Evolutionary conservation across 2,888 invertebrate genomes (phyloP).

Genomic region (Nebria brevicollis): DNA sequence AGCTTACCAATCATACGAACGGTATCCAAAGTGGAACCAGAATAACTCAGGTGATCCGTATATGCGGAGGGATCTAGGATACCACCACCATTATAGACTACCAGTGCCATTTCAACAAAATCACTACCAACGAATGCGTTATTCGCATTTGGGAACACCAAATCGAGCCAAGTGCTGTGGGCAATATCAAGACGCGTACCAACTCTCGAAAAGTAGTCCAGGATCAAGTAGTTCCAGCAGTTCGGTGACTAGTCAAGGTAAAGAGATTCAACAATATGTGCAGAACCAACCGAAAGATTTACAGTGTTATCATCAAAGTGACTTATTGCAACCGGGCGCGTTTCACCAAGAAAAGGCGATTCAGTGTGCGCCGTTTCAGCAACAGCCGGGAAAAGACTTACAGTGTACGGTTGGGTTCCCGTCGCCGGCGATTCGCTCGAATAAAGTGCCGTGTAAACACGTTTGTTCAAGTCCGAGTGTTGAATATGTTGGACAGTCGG

Average conservation of each 20-base stretch:
- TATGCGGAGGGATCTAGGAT: conserved; percentile 68
- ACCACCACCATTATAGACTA: conserved; percentile 68
- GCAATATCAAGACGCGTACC: conserved; percentile 60
- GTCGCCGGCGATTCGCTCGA: conserved; percentile 51
- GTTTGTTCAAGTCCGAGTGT: conserved; percentile 64
- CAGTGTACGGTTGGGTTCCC: conserved; percentile 58
- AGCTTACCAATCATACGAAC: conserved; percentile 55
- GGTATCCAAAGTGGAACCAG: conserved; percentile 56
- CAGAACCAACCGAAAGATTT: conserved; percentile 48
- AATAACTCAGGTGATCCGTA: conserved; percentile 66
- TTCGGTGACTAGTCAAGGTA: conserved; percentile 63
- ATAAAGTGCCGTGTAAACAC: conserved; percentile 59
- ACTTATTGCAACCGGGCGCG: conserved; percentile 32
- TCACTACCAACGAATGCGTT: conserved; percentile 60
- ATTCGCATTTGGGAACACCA: conserved; percentile 58
- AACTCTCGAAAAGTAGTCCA: conserved; percentile 62
- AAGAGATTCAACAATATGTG: conserved; percentile 53
- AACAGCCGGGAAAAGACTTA: conserved; percentile 60
- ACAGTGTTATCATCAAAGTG: conserved; percentile 44
- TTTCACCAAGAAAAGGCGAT: conserved; percentile 51
- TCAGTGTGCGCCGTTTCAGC: conserved; percentile 49
- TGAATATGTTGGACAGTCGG: conserved; percentile 73
- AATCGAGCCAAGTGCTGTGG: conserved; percentile 59
- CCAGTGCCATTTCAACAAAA: conserved; percentile 63
- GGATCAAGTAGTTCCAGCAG: conserved; percentile 65